These are phyloP conservation scores for Cybosia mesomella DNA, from an alignment of 2,888 invertebrate genomes.

Conservation along the genomic window DNA sequence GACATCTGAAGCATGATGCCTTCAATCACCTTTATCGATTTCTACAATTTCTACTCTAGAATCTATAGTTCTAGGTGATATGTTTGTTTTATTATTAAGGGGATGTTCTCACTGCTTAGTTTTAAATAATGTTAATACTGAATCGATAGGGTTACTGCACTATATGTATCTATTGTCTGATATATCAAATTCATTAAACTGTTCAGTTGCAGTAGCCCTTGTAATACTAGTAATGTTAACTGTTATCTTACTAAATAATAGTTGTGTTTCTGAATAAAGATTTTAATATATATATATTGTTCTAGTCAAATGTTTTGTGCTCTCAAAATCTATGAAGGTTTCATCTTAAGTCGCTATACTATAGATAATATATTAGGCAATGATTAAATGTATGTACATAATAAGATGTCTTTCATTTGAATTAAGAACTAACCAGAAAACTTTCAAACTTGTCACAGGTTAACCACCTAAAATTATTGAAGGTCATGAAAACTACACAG, in stretches of 20 bases:
- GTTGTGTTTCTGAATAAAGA: slow-evolving; percentile 48
- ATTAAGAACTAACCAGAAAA: neutral
- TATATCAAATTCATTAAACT: slow-evolving; percentile 8
- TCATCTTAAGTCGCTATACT: slow-evolving; percentile 67
- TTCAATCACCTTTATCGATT: neutral
- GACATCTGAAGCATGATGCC: neutral
- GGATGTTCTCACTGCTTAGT: slow-evolving; percentile 16
- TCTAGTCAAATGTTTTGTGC: slow-evolving; percentile 52
- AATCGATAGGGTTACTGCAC: slow-evolving; percentile 13
- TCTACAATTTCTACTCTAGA: neutral
- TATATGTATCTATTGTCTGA: slow-evolving; percentile 1
- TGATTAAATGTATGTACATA: slow-evolving; percentile 80
- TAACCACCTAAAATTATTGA: neutral
- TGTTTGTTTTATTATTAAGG: slow-evolving; percentile 10
- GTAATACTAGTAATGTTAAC: slow-evolving; percentile 24
- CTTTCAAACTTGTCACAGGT: neutral
- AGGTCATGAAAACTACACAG: no score
- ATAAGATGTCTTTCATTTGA: slow-evolving; percentile 54
- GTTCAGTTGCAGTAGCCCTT: slow-evolving; percentile 1
- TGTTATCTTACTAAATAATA: slow-evolving; percentile 29
- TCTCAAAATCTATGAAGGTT: slow-evolving; percentile 54
- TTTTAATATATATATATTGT: slow-evolving; percentile 49
- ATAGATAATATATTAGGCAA: slow-evolving; percentile 70
- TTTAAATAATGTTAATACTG: slow-evolving; percentile 3
- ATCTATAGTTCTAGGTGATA: neutral